These are phyloP conservation scores for Porites rus DNA, from an alignment of 92 coral and sea anemone species.

Conservation along the genomic window DNA sequence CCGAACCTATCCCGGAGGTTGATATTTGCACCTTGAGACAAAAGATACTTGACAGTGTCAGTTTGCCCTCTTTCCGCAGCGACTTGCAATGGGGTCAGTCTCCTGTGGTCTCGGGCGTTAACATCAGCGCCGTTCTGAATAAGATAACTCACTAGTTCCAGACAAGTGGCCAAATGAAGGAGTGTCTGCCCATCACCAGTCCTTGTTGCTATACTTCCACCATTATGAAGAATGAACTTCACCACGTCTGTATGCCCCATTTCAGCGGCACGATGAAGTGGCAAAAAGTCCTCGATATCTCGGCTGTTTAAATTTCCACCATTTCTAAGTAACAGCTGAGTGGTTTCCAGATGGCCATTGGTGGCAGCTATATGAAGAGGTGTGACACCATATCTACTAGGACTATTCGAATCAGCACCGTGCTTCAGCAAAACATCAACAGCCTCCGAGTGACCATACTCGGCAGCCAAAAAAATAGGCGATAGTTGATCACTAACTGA, in stretches of 20 bases:
- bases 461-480: background rate
- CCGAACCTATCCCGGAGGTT: background rate
- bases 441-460: background rate
- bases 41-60: slow-evolving; percentile 8
- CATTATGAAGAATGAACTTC: background rate
- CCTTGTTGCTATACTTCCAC: background rate
- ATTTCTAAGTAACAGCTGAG: background rate
- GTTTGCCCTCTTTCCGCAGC: slow-evolving; percentile 2
- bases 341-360: background rate
- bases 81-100: background rate
- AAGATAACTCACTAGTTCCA: slow-evolving; percentile 36
- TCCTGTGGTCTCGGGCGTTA: background rate
- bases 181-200: background rate
- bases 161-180: background rate
- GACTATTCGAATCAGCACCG: background rate
- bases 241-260: background rate
- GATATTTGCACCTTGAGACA: slow-evolving; percentile 14
- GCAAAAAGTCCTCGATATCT: background rate
- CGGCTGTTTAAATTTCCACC: background rate
- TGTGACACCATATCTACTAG: background rate
- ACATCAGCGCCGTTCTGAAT: background rate
- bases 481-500: background rate
- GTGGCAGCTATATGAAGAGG: background rate
- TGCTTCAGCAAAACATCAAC: background rate
- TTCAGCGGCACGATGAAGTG: background rate